A percentile compares a stretch with the other conserved stretches of the same genome.
phyloP scores from a whole-genome alignment of 1,140 invertebrate genomes.

The Stegodyphus mimosarum region DNA sequence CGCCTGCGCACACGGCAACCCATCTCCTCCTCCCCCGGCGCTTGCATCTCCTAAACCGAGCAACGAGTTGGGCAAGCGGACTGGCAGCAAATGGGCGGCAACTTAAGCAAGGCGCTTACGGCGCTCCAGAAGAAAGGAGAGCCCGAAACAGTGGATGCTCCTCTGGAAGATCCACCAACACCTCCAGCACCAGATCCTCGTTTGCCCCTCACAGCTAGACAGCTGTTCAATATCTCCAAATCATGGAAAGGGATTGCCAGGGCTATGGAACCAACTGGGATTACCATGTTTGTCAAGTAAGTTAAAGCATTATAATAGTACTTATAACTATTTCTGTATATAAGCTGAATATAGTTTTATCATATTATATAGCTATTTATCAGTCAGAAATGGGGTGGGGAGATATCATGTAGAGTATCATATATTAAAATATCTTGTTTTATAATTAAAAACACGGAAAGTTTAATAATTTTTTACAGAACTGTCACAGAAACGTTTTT shows the following conservation, averaged over 20 bases:
- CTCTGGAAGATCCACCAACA: constrained; percentile 36
- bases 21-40: too few relatives aligned
- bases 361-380: too few relatives aligned
- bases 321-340: too few relatives aligned
- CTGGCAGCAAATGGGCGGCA: constrained; percentile 19
- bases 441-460: too few relatives aligned
- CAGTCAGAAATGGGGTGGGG: too few relatives aligned
- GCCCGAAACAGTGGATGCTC: neutral
- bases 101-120: constrained; percentile 32
- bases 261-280: constrained; percentile 88
- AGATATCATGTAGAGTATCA: too few relatives aligned
- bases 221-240: constrained; percentile 86
- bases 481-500: too few relatives aligned
- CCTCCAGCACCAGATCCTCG: constrained; percentile 76
- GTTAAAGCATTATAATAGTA: constrained; percentile 63
- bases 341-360: too few relatives aligned
- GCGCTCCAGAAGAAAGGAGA: constrained; percentile 29
- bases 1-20: constrained; percentile 4
- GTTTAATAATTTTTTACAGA: too few relatives aligned
- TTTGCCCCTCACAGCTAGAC: constrained; percentile 83
- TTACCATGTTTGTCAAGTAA: constrained; percentile 92
- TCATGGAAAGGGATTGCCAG: constrained; percentile 90
- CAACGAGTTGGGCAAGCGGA: too few relatives aligned
- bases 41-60: too few relatives aligned
- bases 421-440: too few relatives aligned